These are phyloP conservation scores for Trypoxylus dichotomus DNA, from an alignment of 1,140 invertebrate genomes.

Conservation along the genomic window DNA sequence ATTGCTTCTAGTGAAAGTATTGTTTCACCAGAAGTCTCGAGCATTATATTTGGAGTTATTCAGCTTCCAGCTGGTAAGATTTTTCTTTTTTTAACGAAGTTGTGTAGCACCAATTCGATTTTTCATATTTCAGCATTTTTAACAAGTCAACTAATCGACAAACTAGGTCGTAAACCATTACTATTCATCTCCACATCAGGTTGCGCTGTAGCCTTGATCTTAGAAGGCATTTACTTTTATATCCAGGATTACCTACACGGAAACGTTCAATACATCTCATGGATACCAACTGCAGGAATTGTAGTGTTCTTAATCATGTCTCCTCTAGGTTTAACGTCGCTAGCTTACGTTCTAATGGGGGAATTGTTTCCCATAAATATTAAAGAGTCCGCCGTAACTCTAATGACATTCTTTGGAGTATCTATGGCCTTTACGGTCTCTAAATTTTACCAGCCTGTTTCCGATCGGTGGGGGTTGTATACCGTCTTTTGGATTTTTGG, in stretches of 20 bases:
- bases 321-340: slow-evolving; percentile 67
- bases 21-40: slow-evolving; percentile 56
- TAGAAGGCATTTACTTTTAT: slow-evolving; percentile 63
- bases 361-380: slow-evolving; percentile 73
- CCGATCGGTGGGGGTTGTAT: slow-evolving; percentile 59
- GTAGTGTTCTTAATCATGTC: slow-evolving; percentile 70
- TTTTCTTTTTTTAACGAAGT: neutral
- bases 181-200: slow-evolving; percentile 62
- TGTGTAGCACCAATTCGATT: neutral
- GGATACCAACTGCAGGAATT: slow-evolving; percentile 65
- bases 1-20: slow-evolving; percentile 57
- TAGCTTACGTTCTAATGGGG: slow-evolving; percentile 71
- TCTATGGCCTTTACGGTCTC: slow-evolving; percentile 71
- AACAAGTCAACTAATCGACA: slow-evolving; percentile 66
- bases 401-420: slow-evolving; percentile 68
- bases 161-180: slow-evolving; percentile 68
- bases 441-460: slow-evolving; percentile 64
- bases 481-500: slow-evolving; percentile 62
- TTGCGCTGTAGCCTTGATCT: slow-evolving; percentile 57
- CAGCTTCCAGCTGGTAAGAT: slow-evolving; percentile 61
- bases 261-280: slow-evolving; percentile 53
- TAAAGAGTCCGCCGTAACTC: slow-evolving; percentile 66
- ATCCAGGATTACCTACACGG: slow-evolving; percentile 53
- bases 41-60: slow-evolving; percentile 65
- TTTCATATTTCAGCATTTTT: slow-evolving; percentile 57